These are phyloP conservation scores for Gila orcuttii DNA, from an alignment of 2,113 vertebrate species.

Conservation along the genomic window DNA sequence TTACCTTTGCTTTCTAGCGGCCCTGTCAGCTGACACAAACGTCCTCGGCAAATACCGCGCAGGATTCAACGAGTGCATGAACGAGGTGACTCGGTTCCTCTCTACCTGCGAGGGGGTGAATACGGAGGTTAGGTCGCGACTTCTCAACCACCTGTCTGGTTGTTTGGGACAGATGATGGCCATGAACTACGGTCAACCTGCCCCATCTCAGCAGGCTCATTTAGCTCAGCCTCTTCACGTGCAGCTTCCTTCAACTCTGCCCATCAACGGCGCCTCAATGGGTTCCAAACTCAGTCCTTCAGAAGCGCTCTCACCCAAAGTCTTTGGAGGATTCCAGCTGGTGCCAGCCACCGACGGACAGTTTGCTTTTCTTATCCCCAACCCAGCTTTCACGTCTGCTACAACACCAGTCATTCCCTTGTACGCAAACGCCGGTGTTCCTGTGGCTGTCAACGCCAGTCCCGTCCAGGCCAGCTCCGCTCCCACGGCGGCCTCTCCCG, in stretches of 20 bases:
- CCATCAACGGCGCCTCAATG: conserved; percentile 71
- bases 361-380: conserved; percentile 86
- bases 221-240: conserved; percentile 84
- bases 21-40: conserved; percentile 82
- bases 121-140: conserved; percentile 82
- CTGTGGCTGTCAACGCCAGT: conserved; percentile 71
- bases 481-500: conserved; percentile 74
- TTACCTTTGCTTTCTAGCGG: conserved; percentile 69
- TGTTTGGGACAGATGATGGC: conserved; percentile 87
- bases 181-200: conserved; percentile 80
- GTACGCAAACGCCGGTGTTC: conserved; percentile 78
- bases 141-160: conserved; percentile 85
- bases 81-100: conserved; percentile 86
- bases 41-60: conserved; percentile 89
- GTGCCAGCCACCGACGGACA: conserved; percentile 84
- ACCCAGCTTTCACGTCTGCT: conserved; percentile 76
- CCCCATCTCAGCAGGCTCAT: conserved; percentile 74
- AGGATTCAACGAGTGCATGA: conserved; percentile 91
- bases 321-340: conserved; percentile 83
- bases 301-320: conserved; percentile 81
- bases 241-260: conserved; percentile 81
- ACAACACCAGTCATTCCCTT: conserved; percentile 77
- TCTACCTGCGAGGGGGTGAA: conserved; percentile 89
- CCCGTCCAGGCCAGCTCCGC: conserved; percentile 68
- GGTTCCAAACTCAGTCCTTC: conserved; percentile 82